phyloP scores from a whole-genome alignment of 2,888 invertebrate genomes.

The Drosophila pegasa region DNA sequence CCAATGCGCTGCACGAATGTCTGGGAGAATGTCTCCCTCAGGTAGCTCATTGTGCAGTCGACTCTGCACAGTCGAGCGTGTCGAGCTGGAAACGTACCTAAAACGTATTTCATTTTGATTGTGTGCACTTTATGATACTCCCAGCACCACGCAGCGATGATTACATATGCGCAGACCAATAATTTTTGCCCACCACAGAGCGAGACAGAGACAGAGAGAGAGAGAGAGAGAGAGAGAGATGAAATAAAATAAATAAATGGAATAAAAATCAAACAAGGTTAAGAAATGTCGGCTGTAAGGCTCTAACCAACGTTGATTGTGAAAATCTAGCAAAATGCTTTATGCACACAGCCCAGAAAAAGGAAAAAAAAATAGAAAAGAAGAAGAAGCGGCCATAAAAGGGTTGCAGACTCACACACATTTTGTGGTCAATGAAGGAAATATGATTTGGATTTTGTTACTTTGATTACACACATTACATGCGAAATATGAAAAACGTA shows the following conservation, averaged over 20 bases:
- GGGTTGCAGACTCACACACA: slow-evolving; percentile 59
- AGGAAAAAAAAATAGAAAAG: neutral
- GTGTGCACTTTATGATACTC: slow-evolving; percentile 71
- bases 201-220: neutral
- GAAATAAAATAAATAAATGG: slow-evolving; percentile 25
- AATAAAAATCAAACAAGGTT: slow-evolving; percentile 80
- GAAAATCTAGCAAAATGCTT: slow-evolving; percentile 73
- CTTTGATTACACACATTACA: slow-evolving; percentile 81
- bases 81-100: slow-evolving; percentile 49
- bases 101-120: slow-evolving; percentile 76
- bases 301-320: slow-evolving; percentile 65
- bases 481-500: slow-evolving; percentile 73
- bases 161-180: slow-evolving; percentile 83
- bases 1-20: slow-evolving; percentile 24
- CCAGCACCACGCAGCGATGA: slow-evolving; percentile 56
- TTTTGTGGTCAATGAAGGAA: slow-evolving; percentile 83
- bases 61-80: slow-evolving; percentile 12
- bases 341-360: slow-evolving; percentile 60
- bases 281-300: slow-evolving; percentile 68
- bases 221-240: neutral
- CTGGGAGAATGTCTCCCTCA: no score
- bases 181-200: slow-evolving; percentile 67
- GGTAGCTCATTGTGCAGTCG: slow-evolving; percentile 36
- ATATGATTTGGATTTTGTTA: slow-evolving; percentile 83
- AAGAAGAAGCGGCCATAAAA: slow-evolving; percentile 45